These are phyloP conservation scores for Zaprionus camerounensis DNA, from an alignment of 1,140 invertebrate genomes.

Conservation along the genomic window DNA sequence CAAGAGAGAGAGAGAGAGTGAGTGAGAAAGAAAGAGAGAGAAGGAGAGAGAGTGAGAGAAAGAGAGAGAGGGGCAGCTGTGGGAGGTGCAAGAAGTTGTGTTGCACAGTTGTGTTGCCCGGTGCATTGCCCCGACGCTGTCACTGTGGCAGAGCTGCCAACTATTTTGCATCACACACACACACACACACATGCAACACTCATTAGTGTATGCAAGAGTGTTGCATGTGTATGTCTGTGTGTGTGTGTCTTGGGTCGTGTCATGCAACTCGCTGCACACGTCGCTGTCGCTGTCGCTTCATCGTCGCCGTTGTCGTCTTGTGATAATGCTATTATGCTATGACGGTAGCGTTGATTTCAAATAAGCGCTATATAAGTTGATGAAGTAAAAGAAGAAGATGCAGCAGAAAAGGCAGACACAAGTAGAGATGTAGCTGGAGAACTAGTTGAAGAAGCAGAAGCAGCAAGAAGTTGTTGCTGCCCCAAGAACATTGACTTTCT, in stretches of 20 bases:
- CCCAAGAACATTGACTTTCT: conserved; percentile 51
- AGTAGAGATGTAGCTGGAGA: background rate
- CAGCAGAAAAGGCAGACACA: background rate
- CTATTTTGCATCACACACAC: conserved; percentile 69
- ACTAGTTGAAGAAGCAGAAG: background rate
- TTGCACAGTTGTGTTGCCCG: conserved; percentile 50
- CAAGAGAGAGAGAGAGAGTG: conserved; percentile 2
- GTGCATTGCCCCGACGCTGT: conserved; percentile 60
- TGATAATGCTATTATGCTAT: conserved; percentile 60
- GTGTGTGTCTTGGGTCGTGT: conserved; percentile 47
- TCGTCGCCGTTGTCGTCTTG: conserved; percentile 43
- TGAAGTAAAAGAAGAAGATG: background rate
- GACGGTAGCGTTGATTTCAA: conserved; percentile 47
- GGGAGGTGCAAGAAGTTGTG: conserved; percentile 45
- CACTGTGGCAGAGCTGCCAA: conserved; percentile 73
- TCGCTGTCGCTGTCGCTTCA: conserved; percentile 13
- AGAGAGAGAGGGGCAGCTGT: background rate
- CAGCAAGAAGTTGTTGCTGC: background rate
- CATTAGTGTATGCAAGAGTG: conserved; percentile 40
- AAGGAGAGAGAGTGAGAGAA: background rate
- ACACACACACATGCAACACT: conserved; percentile 17
- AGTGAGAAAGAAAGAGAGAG: too few species aligned
- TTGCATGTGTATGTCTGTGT: conserved; percentile 37
- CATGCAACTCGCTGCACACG: conserved; percentile 44
- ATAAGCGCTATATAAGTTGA: conserved; percentile 3